phyloP scores from a whole-genome alignment of 2,797 vertebrate species.

The Coendou prehensilis region DNA sequence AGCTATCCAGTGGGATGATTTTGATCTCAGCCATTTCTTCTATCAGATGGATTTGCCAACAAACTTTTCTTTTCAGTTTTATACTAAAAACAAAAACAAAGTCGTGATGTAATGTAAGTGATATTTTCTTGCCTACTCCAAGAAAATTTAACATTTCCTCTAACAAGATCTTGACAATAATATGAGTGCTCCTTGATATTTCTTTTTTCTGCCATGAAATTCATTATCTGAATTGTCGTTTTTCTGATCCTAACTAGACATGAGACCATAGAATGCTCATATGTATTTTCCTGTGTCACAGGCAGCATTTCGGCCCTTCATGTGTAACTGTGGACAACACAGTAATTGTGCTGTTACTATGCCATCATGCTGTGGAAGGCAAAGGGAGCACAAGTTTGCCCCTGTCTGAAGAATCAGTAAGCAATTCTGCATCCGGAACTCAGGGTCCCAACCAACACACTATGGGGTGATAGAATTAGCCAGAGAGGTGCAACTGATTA shows the following conservation, averaged over 20 bases:
- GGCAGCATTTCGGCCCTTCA: rapidly evolving
- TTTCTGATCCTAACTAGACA: neutral
- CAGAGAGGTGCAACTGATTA: neutral
- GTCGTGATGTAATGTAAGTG: neutral
- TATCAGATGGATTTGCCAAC: neutral
- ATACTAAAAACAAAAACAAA: neutral
- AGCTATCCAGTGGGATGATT: neutral
- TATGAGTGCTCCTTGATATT: neutral
- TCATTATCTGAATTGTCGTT: rapidly evolving
- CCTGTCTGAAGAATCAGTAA: neutral
- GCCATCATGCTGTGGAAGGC: neutral
- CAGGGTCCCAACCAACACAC: neutral
- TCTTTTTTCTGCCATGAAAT: neutral
- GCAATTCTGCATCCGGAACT: neutral
- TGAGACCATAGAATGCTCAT: neutral
- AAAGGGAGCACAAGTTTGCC: neutral
- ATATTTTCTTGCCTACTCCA: neutral
- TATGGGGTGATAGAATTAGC: neutral
- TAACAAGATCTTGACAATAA: neutral
- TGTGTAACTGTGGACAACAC: neutral
- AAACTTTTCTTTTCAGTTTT: neutral
- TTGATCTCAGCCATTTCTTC: neutral
- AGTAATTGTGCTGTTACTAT: neutral
- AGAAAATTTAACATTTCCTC: neutral
- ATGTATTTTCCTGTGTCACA: neutral